Base-by-base conservation (phyloP, 1,140 invertebrate genomes). In the Drosophila erecta region DNA sequence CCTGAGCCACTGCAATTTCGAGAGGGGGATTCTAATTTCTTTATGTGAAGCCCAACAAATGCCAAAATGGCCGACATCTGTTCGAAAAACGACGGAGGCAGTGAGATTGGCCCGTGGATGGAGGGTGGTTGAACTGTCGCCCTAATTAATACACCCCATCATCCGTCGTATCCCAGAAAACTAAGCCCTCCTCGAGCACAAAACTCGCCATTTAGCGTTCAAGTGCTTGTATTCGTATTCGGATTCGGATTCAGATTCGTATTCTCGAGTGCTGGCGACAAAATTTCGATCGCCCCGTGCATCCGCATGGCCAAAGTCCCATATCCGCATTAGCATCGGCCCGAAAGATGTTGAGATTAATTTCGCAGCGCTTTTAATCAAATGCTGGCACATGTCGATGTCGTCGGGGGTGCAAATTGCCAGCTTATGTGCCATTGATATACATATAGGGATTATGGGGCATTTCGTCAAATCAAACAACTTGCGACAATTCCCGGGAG, bases 341-440 rank as follows among this genome's bases (percentile, higher is more conserved):
- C 14, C 38, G 22, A 20, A 49, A 61, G 72, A 74, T 41, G 38
- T 44, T 59, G 81, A 84, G 84, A 89, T 89, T 84, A 89, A 89
- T 89, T 89, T 80, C 53, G 71, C 76, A 79, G 79, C 72, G 76
- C 80, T 87, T 91, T 91, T 91, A 91, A 91, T 91, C 80, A 91
- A 91, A 89, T 90, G 78, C 89, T 91, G 89, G 78, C 89, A 91
- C 90, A 90, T 90, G 86, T 60, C 41, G 47, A 90, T 90, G 86
- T 27, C 17, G 24, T 24, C 38, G 37, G 44, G 61, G 62, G 66
- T 69, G 64, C 40, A 46, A 47, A 43, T 35, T 50, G 54, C 59
- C 14, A 8, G 62, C 17, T 46, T 62, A 65, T 62, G 58, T 62
- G 57, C 56, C 22, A 37, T 46, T 59, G 41, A 65, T 41, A 62